A percentile compares a stretch with the other conserved stretches of the same genome.
phyloP scores from a whole-genome alignment of 2,797 vertebrate species.

The Peromyscus attwateri region DNA sequence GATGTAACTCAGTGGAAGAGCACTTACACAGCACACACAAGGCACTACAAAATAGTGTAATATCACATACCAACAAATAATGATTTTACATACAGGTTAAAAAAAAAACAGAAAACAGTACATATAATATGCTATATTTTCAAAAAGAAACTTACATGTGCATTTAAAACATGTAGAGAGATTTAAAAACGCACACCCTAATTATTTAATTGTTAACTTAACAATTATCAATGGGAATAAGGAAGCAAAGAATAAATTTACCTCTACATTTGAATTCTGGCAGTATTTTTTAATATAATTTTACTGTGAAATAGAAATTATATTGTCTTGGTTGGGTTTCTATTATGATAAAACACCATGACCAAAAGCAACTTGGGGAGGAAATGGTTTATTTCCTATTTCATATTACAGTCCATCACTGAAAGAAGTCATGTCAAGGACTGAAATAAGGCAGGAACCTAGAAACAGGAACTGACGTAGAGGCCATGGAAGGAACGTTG shows the following conservation, averaged over 20 bases:
- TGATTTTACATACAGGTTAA: not conserved
- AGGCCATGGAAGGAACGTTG: not conserved
- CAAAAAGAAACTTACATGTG: slow-evolving; percentile 4
- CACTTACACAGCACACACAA: not conserved
- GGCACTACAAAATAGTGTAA: not conserved
- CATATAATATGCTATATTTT: not conserved
- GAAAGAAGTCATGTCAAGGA: not conserved
- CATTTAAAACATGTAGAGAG: slow-evolving; percentile 1
- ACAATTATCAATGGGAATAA: not conserved
- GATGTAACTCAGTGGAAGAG: not conserved
- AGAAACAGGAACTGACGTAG: not conserved
- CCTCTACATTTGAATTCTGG: slow-evolving; percentile 38
- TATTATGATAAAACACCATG: not conserved
- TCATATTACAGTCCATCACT: not conserved
- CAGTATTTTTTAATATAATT: slow-evolving; percentile 46
- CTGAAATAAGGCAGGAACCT: too few relatives aligned
- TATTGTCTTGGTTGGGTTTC: not conserved
- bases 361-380: not conserved
- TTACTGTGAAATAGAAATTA: slow-evolving; percentile 43
- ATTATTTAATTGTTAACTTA: slow-evolving; percentile 1
- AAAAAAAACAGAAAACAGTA: not conserved
- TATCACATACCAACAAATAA: not conserved
- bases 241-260: slow-evolving; percentile 6
- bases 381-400: not conserved
- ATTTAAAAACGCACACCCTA: not conserved